A percentile compares a stretch with the other conserved stretches of the same genome.
phyloP scores from a whole-genome alignment of 2,113 vertebrate species.

The Pedetes capensis region DNA sequence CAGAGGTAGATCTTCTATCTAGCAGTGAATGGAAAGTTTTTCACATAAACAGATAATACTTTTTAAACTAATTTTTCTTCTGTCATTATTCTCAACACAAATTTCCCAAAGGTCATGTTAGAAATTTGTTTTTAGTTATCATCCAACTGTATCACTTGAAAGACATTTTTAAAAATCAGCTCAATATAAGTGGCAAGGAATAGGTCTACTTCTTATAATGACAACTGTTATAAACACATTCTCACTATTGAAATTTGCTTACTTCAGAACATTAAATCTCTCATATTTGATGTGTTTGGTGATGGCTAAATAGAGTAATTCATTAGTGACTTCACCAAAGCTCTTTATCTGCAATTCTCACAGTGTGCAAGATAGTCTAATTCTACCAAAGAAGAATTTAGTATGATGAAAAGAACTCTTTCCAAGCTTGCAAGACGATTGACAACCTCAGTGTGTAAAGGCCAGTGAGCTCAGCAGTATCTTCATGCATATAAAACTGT shows the following conservation, averaged over 20 bases:
- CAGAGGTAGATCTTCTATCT: neutral
- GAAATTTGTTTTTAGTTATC: neutral
- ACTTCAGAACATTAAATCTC: slow-evolving; percentile 19
- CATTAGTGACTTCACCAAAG: slow-evolving; percentile 6
- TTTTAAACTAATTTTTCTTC: neutral
- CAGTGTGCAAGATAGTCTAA: neutral
- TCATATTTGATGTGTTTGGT: slow-evolving; percentile 14
- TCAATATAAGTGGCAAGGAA: neutral
- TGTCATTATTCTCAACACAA: neutral
- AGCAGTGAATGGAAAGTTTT: neutral
- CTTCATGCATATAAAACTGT: neutral
- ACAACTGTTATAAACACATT: neutral
- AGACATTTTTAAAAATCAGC: neutral
- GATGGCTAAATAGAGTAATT: slow-evolving; percentile 39
- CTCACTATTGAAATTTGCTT: neutral
- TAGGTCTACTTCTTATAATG: neutral
- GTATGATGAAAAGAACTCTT: neutral
- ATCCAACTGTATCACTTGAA: neutral
- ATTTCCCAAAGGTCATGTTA: neutral
- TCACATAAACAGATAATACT: neutral
- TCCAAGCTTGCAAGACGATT: neutral
- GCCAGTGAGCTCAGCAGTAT: neutral
- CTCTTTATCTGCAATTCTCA: slow-evolving; percentile 20
- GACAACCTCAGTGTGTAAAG: neutral
- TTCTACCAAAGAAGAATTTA: neutral